Evolutionary conservation across 2,113 vertebrate genomes (phyloP).

Genomic region (Pomatostomus ruficeps): DNA sequence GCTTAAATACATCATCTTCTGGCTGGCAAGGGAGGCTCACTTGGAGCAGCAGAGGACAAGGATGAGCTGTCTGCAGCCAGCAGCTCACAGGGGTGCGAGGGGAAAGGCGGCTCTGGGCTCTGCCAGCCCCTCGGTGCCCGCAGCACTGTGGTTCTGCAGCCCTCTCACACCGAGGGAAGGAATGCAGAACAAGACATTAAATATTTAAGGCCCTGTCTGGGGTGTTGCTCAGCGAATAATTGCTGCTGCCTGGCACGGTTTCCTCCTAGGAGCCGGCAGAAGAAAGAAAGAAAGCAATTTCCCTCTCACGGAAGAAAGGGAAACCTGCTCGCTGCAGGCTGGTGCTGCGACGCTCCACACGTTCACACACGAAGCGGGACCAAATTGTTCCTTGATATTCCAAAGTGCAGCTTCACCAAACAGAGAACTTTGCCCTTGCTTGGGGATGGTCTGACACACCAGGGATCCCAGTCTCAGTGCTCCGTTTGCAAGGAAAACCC

Average conservation of each 20-base stretch:
- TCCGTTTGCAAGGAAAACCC: background rate
- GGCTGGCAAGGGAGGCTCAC: background rate
- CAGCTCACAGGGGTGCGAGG: background rate
- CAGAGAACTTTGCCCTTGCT: background rate
- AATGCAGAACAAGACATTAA: conserved; percentile 17
- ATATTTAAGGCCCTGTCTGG: conserved; percentile 26
- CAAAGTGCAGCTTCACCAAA: background rate
- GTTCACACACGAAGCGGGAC: background rate
- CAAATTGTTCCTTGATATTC: background rate
- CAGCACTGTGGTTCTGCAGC: background rate
- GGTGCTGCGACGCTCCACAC: background rate
- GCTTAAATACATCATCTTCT: background rate
- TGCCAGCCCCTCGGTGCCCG: background rate
- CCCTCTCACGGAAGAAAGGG: background rate
- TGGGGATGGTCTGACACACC: background rate
- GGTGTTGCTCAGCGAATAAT: conserved; percentile 1
- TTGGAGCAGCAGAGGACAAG: background rate
- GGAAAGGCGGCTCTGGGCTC: background rate
- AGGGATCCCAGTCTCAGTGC: background rate
- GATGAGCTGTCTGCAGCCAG: background rate
- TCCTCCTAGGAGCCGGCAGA: background rate
- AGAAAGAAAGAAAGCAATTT: too few species aligned
- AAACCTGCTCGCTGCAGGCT: background rate
- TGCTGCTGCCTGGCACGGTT: background rate
- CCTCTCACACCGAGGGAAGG: background rate